Evolutionary conservation across 2,888 invertebrate species (phyloP).

Genomic region (Pomacea canaliculata): DNA sequence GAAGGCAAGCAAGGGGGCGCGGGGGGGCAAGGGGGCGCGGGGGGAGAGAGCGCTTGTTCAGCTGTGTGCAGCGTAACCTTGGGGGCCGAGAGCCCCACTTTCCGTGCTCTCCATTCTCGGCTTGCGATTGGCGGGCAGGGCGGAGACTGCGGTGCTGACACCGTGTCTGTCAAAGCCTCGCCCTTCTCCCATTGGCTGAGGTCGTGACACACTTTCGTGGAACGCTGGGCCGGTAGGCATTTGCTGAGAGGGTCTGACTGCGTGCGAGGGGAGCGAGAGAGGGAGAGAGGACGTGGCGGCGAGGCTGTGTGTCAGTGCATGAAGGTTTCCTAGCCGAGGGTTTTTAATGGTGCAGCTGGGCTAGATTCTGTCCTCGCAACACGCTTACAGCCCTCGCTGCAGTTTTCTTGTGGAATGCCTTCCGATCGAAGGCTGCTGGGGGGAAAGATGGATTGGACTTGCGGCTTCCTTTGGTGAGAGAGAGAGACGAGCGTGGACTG

Average conservation of each 20-base stretch:
- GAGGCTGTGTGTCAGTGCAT: neutral
- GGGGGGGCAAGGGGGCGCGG: neutral
- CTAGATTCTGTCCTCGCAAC: too few species aligned
- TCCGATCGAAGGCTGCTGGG: too few species aligned
- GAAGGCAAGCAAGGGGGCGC: neutral
- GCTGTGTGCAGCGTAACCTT: neutral
- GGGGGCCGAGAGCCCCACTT: constrained; percentile 5
- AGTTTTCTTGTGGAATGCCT: too few species aligned
- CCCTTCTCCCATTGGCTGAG: constrained; percentile 4
- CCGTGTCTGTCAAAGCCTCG: neutral
- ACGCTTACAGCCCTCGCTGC: too few species aligned
- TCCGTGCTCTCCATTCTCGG: neutral
- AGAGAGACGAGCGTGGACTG: too few species aligned
- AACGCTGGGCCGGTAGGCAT: neutral
- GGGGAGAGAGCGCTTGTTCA: neutral
- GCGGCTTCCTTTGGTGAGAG: too few species aligned
- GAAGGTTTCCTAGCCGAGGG: neutral
- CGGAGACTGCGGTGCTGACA: neutral
- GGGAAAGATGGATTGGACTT: too few species aligned
- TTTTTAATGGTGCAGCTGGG: too few species aligned
- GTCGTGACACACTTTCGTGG: constrained; percentile 14
- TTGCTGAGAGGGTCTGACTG: neutral
- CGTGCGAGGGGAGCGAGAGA: too few species aligned
- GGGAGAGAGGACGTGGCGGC: too few species aligned
- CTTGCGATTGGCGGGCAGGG: neutral